Evolutionary conservation across 1,140 invertebrate genomes (phyloP).

Genomic region (Drosophila ficusphila): DNA sequence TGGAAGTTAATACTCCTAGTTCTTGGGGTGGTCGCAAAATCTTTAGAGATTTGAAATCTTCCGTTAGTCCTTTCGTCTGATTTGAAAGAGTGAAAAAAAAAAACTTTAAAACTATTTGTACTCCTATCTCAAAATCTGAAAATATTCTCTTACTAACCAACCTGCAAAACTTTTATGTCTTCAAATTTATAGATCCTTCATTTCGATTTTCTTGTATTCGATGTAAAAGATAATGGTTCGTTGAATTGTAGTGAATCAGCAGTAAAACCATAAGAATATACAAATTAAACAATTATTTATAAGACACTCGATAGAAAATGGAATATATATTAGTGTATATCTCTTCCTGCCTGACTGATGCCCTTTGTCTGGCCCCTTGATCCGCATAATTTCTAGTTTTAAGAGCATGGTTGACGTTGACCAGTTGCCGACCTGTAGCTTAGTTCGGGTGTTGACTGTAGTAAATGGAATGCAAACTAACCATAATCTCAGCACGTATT

Average conservation of each 20-base stretch:
- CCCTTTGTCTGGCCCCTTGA: not conserved
- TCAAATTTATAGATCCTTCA: not conserved
- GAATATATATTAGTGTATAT: not conserved
- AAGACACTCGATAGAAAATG: no score
- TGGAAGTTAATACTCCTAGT: no score
- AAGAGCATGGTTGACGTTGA: conserved; percentile 2
- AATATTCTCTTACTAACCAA: not conserved
- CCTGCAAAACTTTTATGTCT: no score
- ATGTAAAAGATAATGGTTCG: no score
- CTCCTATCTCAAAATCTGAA: no score
- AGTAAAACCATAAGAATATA: no score
- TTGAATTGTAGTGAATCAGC: not conserved
- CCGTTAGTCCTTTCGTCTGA: no score
- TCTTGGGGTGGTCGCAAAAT: no score
- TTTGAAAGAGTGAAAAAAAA: not conserved
- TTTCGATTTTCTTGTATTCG: no score
- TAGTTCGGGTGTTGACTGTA: conserved; percentile 14
- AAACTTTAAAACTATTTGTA: no score
- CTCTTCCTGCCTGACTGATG: not conserved
- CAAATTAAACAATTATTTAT: no score
- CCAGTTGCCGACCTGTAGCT: not conserved
- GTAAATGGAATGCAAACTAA: conserved; percentile 23
- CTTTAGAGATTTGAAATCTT: no score
- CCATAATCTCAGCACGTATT: conserved; percentile 13
- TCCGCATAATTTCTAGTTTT: not conserved